These are phyloP conservation scores for Caenorhabditis tropicalis DNA, from an alignment of 1,140 invertebrate genomes.

Conservation along the genomic window DNA sequence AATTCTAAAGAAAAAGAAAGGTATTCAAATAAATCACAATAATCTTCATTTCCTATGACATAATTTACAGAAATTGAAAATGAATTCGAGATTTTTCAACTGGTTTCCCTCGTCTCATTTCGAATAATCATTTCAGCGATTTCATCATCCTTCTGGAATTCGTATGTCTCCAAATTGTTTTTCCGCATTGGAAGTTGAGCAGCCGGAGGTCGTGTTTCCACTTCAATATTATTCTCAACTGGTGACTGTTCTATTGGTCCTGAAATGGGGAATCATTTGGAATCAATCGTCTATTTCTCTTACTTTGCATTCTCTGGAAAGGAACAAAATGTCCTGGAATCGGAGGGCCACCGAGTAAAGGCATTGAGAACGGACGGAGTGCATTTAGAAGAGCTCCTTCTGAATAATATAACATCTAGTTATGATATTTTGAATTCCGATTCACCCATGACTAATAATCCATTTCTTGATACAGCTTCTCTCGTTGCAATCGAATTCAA, in stretches of 20 bases:
- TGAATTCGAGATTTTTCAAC: neutral
- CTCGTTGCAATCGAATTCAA: neutral
- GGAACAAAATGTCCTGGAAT: neutral
- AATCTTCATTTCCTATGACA: no score
- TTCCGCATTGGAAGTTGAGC: neutral
- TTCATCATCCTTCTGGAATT: conserved; percentile 16
- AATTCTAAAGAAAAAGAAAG: no score
- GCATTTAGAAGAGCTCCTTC: neutral
- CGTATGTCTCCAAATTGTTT: neutral
- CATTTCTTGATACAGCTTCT: neutral
- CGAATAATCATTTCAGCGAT: neutral
- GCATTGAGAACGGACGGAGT: neutral
- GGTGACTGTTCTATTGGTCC: conserved; percentile 21
- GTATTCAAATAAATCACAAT: no score
- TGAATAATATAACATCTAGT: neutral
- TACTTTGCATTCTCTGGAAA: conserved; percentile 8
- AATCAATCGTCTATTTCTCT: neutral
- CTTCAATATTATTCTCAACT: neutral
- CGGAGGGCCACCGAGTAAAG: neutral
- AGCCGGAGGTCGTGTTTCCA: neutral
- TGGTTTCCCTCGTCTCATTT: neutral
- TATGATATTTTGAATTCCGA: neutral
- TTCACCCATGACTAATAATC: neutral
- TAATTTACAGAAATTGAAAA: no score
- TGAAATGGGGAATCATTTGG: neutral